Evolutionary conservation across 2,797 vertebrate species (phyloP).

Genomic region (Trichosurus vulpecula): DNA sequence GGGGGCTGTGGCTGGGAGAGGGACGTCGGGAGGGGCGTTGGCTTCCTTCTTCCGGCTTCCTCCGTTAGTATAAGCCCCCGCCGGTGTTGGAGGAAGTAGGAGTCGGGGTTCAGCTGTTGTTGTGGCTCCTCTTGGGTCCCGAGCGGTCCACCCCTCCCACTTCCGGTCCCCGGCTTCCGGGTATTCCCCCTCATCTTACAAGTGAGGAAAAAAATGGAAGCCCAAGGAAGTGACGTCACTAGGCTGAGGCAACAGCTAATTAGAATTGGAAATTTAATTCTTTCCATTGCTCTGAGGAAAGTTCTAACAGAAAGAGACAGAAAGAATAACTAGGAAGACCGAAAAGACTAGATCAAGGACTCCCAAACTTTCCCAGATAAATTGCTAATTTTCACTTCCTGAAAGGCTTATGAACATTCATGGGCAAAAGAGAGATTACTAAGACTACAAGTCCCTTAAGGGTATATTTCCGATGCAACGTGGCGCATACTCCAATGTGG

Average conservation of each 20-base stretch:
- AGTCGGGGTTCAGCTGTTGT: background rate
- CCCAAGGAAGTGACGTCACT: background rate
- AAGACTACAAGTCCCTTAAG: background rate
- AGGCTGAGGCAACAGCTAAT: no score
- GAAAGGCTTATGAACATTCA: background rate
- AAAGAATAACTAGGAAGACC: background rate
- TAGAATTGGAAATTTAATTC: background rate
- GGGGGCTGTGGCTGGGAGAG: background rate
- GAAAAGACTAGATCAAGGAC: background rate
- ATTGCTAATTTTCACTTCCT: background rate
- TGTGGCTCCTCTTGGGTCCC: background rate
- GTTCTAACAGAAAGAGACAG: background rate
- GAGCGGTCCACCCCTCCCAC: background rate
- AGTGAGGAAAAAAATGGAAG: background rate
- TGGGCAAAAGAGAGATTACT: background rate
- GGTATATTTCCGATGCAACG: background rate
- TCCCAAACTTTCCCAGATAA: background rate
- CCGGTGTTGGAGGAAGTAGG: background rate
- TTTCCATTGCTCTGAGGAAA: background rate
- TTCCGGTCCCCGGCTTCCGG: background rate
- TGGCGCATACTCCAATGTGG: background rate
- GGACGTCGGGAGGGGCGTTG: background rate
- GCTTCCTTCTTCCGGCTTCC: background rate
- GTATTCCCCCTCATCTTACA: background rate
- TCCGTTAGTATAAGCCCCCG: background rate